Conservation (phyloP, 2,888 invertebrate genomes). For the Acronicta alni region DNA sequence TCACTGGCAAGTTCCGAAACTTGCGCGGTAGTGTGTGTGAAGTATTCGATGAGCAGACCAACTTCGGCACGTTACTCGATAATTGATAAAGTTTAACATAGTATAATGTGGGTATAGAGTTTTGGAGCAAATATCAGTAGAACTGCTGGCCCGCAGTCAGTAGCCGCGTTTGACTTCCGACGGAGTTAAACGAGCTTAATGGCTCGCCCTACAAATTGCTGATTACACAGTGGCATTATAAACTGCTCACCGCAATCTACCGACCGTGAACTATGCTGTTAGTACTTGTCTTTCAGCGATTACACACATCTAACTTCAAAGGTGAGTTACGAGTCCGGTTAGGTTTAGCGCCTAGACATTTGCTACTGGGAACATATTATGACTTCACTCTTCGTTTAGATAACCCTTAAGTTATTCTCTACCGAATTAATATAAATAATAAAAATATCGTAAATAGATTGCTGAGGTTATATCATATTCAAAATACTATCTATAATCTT, state of each 20-base stretch:
- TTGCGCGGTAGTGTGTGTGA: slow-evolving; percentile 61
- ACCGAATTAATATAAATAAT: no score
- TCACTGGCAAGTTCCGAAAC: slow-evolving; percentile 66
- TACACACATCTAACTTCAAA: slow-evolving; percentile 11
- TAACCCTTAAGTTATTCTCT: no score
- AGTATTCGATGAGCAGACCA: slow-evolving; percentile 71
- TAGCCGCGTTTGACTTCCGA: slow-evolving; percentile 59
- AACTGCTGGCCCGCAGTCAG: slow-evolving; percentile 67
- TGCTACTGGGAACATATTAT: no score
- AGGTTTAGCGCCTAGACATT: neutral
- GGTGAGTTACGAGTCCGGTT: neutral
- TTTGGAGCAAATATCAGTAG: slow-evolving; percentile 76
- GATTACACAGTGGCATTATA: slow-evolving; percentile 73
- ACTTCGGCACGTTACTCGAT: slow-evolving; percentile 81
- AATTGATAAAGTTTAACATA: slow-evolving; percentile 83
- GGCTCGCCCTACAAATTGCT: slow-evolving; percentile 68
- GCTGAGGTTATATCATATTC: no score
- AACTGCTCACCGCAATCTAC: slow-evolving; percentile 58
- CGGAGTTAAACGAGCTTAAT: slow-evolving; percentile 69
- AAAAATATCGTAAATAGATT: no score
- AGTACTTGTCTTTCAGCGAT: slow-evolving; percentile 30
- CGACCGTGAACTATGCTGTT: slow-evolving; percentile 40
- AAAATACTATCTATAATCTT: no score
- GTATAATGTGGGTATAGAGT: slow-evolving; percentile 68
- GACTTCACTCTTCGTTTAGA: no score